These are phyloP conservation scores for Lepas anatifera DNA, from an alignment of 2,888 invertebrate species.

Conservation along the genomic window DNA sequence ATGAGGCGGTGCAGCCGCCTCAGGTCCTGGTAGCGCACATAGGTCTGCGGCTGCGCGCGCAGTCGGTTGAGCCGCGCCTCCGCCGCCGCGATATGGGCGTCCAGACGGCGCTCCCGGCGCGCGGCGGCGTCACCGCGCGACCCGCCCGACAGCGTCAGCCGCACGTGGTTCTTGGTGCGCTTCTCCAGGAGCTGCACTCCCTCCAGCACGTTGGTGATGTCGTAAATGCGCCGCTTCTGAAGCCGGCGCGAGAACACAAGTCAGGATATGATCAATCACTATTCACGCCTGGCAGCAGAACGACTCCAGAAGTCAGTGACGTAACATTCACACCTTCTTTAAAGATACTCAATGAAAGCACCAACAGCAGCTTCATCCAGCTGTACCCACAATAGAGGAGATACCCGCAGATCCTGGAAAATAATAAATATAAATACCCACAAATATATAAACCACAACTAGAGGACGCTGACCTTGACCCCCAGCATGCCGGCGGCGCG, in stretches of 20 bases:
- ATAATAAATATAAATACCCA: too few species aligned
- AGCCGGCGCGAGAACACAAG: too few species aligned
- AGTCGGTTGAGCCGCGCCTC: constrained; percentile 20
- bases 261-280: too few species aligned
- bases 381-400: too few species aligned
- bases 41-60: constrained; percentile 57
- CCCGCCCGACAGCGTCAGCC: constrained; percentile 30
- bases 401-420: too few species aligned
- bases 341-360: too few species aligned
- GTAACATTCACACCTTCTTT: too few species aligned
- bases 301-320: too few species aligned
- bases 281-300: too few species aligned
- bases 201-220: constrained; percentile 92
- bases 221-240: constrained; percentile 90
- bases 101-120: constrained; percentile 50
- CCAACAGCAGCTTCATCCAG: too few species aligned
- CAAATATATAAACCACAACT: too few species aligned
- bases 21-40: constrained; percentile 87
- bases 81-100: constrained; percentile 47
- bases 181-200: constrained; percentile 92
- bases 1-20: constrained; percentile 67
- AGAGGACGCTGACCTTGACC: constrained; percentile 83
- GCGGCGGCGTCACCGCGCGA: constrained; percentile 57
- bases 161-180: constrained; percentile 90
- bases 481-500: constrained; percentile 75